A percentile compares a stretch with the other conserved stretches of the same genome.
Conservation (phyloP, 2,888 invertebrate genomes). For the Platycheirus rosarum region DNA sequence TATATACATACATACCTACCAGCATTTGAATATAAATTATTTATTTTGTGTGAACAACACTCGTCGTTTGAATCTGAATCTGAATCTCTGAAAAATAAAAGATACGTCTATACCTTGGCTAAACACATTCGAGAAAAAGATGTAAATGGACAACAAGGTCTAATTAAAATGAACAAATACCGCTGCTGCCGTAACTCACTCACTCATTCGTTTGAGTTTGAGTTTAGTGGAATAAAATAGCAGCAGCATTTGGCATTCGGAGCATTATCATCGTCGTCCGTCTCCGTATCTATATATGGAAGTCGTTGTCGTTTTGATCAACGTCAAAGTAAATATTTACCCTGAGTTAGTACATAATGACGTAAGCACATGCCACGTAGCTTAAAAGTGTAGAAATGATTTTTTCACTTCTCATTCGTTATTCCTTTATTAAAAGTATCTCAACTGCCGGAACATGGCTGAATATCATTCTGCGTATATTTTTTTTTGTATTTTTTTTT, state of each 20-base stretch:
- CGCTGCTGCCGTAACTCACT: slow-evolving; percentile 60
- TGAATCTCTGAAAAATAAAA: slow-evolving; percentile 52
- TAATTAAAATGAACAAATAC: slow-evolving; percentile 74
- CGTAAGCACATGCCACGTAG: slow-evolving; percentile 68
- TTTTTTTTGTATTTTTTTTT: slow-evolving; percentile 28
- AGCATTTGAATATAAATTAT: slow-evolving; percentile 71
- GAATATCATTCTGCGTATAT: slow-evolving; percentile 60
- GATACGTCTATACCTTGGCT: slow-evolving; percentile 44
- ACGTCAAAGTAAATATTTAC: slow-evolving; percentile 45
- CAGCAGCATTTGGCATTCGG: slow-evolving; percentile 17
- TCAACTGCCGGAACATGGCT: slow-evolving; percentile 64
- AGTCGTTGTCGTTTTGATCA: slow-evolving; percentile 66
- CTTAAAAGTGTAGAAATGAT: slow-evolving; percentile 64
- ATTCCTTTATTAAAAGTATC: slow-evolving; percentile 65
- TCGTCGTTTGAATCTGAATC: slow-evolving; percentile 29
- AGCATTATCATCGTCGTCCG: slow-evolving; percentile 18
- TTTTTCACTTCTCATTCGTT: slow-evolving; percentile 22
- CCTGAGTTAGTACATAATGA: slow-evolving; percentile 55
- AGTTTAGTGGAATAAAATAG: slow-evolving; percentile 63
- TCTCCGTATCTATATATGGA: slow-evolving; percentile 63
- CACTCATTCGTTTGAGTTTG: slow-evolving; percentile 46
- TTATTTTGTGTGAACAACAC: slow-evolving; percentile 43
- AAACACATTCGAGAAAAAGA: slow-evolving; percentile 64
- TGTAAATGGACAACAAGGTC: slow-evolving; percentile 74
- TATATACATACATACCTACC: slow-evolving; percentile 38